Percentiles rank a stretch among this genome's conserved stretches.
These are phyloP conservation scores for Aeoliscus strigatus DNA, from an alignment of 2,797 vertebrate species.

Conservation along the genomic window DNA sequence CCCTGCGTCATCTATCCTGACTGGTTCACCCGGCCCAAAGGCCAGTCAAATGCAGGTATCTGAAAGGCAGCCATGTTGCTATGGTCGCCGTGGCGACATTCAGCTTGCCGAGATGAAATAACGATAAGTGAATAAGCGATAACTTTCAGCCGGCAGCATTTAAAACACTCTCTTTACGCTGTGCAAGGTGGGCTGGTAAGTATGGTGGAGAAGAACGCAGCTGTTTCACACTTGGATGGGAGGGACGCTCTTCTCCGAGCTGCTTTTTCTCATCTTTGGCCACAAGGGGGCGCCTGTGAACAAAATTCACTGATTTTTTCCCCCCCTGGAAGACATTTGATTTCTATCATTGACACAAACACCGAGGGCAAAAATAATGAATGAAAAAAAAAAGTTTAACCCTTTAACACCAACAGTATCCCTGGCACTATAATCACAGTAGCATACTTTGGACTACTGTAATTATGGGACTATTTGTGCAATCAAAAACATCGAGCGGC, in stretches of 20 bases:
- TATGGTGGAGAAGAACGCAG: slow-evolving; percentile 27
- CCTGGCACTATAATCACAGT: no score
- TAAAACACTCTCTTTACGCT: slow-evolving; percentile 36
- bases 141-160: slow-evolving; percentile 34
- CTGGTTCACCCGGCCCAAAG: slow-evolving; percentile 15
- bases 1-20: slow-evolving; percentile 54
- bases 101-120: slow-evolving; percentile 15
- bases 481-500: no score
- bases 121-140: slow-evolving; percentile 23
- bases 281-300: slow-evolving; percentile 41
- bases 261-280: slow-evolving; percentile 57
- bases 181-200: slow-evolving; percentile 49
- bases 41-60: slow-evolving; percentile 51
- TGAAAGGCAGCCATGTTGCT: slow-evolving; percentile 36
- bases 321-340: no score
- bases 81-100: slow-evolving; percentile 38
- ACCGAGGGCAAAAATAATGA: no score
- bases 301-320: slow-evolving; percentile 52
- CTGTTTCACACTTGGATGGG: slow-evolving; percentile 48
- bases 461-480: no score
- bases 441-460: no score
- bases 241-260: slow-evolving; percentile 44
- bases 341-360: not conserved
- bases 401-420: no score
- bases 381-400: no score